phyloP scores from a whole-genome alignment of 2,113 vertebrate species.

The Blennius ocellaris region DNA sequence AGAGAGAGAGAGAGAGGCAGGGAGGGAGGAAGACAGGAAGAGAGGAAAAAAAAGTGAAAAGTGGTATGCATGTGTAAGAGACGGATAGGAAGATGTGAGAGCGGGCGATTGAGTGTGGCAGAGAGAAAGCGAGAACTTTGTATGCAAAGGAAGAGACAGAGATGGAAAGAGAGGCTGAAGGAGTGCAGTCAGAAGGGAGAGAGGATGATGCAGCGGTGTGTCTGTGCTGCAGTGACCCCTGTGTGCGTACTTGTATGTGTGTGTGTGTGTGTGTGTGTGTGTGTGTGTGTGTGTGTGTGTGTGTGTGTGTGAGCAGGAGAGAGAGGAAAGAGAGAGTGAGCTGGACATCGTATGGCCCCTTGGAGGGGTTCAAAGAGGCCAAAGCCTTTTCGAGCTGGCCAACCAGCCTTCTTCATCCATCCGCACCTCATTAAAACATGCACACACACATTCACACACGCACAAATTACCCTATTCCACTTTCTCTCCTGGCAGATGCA shows the following conservation, averaged over 20 bases:
- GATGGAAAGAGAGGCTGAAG: slow-evolving; percentile 34
- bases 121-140: slow-evolving; percentile 33
- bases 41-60: slow-evolving; percentile 45
- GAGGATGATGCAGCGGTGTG: slow-evolving; percentile 70
- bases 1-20: slow-evolving; percentile 40
- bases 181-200: slow-evolving; percentile 57
- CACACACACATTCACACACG: slow-evolving; percentile 42
- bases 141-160: slow-evolving; percentile 24
- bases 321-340: slow-evolving; percentile 33
- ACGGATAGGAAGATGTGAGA: slow-evolving; percentile 29
- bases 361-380: slow-evolving; percentile 69
- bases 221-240: slow-evolving; percentile 63
- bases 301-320: slow-evolving; percentile 13
- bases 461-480: slow-evolving; percentile 46
- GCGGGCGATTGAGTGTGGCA: slow-evolving; percentile 24
- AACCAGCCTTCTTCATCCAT: slow-evolving; percentile 76
- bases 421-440: slow-evolving; percentile 74
- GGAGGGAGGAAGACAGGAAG: slow-evolving; percentile 38
- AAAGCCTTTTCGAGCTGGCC: slow-evolving; percentile 70
- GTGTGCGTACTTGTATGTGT: slow-evolving; percentile 39
- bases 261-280: slow-evolving; percentile 24
- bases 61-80: slow-evolving; percentile 33
- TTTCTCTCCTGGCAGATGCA: slow-evolving; percentile 21
- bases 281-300: slow-evolving; percentile 55
- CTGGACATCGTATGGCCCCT: slow-evolving; percentile 64